Conservation (phyloP, 1,140 invertebrate species). For the Drosophila ambigua region DNA sequence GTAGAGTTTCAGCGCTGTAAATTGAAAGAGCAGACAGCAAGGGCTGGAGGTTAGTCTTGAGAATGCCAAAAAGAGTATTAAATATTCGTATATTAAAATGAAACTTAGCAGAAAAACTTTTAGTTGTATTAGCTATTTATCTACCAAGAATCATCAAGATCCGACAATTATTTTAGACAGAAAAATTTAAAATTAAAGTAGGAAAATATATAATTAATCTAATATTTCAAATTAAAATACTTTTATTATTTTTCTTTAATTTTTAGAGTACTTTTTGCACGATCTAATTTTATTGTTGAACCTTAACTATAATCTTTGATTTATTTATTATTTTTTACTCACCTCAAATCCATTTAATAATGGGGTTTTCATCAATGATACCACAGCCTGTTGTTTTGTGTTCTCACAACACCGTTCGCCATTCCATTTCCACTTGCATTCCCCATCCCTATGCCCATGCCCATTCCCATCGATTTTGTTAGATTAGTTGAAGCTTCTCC, state of each 20-base stretch:
- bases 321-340: conserved; percentile 14
- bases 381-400: conserved; percentile 83
- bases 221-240: too few relatives aligned
- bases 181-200: too few relatives aligned
- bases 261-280: too few relatives aligned
- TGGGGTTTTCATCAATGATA: conserved; percentile 83
- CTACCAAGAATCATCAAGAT: too few relatives aligned
- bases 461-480: conserved; percentile 35
- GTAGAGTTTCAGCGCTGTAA: conserved; percentile 57
- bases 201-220: too few relatives aligned
- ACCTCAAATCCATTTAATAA: conserved; percentile 82
- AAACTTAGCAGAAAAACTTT: too few relatives aligned
- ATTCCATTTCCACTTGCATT: conserved; percentile 29
- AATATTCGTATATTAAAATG: too few relatives aligned
- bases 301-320: not conserved
- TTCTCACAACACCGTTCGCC: conserved; percentile 59
- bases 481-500: conserved; percentile 53
- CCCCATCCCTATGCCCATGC: conserved; percentile 25
- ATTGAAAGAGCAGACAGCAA: not conserved
- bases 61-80: not conserved
- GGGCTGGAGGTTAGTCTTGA: not conserved
- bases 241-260: too few relatives aligned
- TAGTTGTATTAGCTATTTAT: too few relatives aligned
- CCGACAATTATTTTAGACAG: too few relatives aligned
- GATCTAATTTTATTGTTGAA: too few relatives aligned